phyloP scores from a whole-genome alignment of 2,888 invertebrate species.

The Thecophora atra region DNA sequence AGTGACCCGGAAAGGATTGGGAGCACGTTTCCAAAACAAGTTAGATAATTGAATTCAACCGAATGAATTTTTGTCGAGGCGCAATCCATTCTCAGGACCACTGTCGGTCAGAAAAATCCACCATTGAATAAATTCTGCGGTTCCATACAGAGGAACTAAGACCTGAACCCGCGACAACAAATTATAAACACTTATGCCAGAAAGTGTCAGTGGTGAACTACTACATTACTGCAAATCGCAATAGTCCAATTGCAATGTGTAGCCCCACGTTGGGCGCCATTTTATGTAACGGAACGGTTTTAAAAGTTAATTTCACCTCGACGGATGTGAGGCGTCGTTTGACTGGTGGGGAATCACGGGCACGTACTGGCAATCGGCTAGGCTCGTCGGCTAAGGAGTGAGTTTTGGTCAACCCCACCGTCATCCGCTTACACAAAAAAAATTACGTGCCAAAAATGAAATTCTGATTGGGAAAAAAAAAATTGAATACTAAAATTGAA shows the following conservation, averaged over 20 bases:
- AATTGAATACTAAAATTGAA: too few relatives aligned
- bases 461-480: constrained; percentile 1
- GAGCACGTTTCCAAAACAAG: constrained; percentile 3
- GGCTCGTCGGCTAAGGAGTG: not conserved
- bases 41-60: constrained; percentile 3
- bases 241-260: not conserved
- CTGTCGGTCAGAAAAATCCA: constrained; percentile 22
- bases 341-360: not conserved
- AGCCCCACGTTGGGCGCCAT: constrained; percentile 3
- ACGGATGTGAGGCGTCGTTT: not conserved
- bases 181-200: constrained; percentile 8
- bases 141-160: constrained; percentile 10
- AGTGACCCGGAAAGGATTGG: not conserved
- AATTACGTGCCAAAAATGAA: not conserved
- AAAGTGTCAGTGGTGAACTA: constrained; percentile 11
- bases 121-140: not conserved
- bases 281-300: not conserved
- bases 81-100: not conserved
- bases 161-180: not conserved
- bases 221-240: not conserved
- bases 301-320: too few relatives aligned
- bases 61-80: not conserved
- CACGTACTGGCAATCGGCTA: not conserved
- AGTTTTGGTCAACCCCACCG: not conserved
- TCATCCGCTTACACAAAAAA: not conserved